phyloP scores from a whole-genome alignment of 2,113 vertebrate species.

The Quiscalus mexicanus region DNA sequence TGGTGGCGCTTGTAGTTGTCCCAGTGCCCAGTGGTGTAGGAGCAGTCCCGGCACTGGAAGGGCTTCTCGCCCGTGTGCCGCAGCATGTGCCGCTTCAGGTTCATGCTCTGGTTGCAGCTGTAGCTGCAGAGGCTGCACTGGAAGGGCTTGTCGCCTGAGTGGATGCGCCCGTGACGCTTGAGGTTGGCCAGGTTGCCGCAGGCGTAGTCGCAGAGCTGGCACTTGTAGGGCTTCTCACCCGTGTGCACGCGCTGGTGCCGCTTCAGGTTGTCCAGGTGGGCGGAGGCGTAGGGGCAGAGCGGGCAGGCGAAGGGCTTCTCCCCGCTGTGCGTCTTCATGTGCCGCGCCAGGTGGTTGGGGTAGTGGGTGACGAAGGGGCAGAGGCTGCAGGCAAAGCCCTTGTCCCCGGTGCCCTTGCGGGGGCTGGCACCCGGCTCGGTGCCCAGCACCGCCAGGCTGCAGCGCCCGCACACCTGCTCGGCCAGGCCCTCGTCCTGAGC shows the following conservation, averaged over 20 bases:
- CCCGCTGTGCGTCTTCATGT: constrained; percentile 98
- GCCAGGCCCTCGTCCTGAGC: constrained; percentile 82
- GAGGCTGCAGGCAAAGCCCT: constrained; percentile 89
- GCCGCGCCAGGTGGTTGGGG: constrained; percentile 94
- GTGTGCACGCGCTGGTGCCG: constrained; percentile 89
- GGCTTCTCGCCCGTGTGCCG: constrained; percentile 95
- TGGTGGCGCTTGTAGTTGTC: constrained; percentile 99
- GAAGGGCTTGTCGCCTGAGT: constrained; percentile 96
- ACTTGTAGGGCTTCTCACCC: constrained; percentile 62
- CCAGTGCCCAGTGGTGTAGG: constrained; percentile 98
- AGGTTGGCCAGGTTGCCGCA: constrained; percentile 98
- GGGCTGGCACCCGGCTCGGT: constrained; percentile 81
- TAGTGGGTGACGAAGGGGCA: constrained; percentile 97
- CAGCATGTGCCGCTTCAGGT: constrained; percentile 98
- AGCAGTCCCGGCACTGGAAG: constrained; percentile 89
- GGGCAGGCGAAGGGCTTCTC: constrained; percentile 97
- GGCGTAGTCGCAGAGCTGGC: constrained; percentile 91
- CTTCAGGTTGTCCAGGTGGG: constrained; percentile 97
- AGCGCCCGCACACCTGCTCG: constrained; percentile 87
- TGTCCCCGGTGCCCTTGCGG: constrained; percentile 67
- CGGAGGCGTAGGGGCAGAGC: constrained; percentile 92
- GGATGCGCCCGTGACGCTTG: constrained; percentile 94
- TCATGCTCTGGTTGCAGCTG: constrained; percentile 99
- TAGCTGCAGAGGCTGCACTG: constrained; percentile 93
- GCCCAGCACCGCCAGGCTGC: constrained; percentile 85